phyloP scores from a whole-genome alignment of 2,888 invertebrate species.

The Epistrophella euchroma region DNA sequence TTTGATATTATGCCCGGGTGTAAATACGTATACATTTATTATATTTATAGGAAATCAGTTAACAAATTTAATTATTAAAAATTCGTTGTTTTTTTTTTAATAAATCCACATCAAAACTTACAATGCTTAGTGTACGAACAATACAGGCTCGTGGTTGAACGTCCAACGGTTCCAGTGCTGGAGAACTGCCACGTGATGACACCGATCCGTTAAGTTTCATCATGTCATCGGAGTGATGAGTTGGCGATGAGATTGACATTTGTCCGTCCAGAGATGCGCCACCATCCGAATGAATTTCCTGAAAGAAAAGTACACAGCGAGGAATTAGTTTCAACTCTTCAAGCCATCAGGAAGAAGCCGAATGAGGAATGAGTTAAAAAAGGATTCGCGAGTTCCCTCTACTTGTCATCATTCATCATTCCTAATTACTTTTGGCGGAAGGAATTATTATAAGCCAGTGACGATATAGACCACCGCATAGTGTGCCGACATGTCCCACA shows the following conservation, averaged over 20 bases:
- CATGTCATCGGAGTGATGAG: constrained; percentile 80
- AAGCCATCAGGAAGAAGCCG: neutral
- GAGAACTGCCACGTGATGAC: constrained; percentile 83
- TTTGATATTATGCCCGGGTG: constrained; percentile 1
- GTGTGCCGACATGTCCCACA: neutral
- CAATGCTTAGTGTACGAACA: constrained; percentile 83
- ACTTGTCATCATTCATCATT: constrained; percentile 72
- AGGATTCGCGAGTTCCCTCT: neutral
- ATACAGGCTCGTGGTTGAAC: constrained; percentile 81
- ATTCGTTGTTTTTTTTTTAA: neutral
- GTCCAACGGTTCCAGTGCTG: constrained; percentile 79
- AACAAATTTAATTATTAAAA: constrained; percentile 27
- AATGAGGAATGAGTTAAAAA: constrained; percentile 19
- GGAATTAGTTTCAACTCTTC: constrained; percentile 36
- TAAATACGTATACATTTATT: neutral
- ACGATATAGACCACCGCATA: neutral
- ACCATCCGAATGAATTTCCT: constrained; percentile 82
- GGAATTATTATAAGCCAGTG: constrained; percentile 22
- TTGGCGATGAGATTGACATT: constrained; percentile 80
- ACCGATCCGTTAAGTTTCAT: constrained; percentile 81
- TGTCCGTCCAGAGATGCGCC: constrained; percentile 82
- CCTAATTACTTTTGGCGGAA: constrained; percentile 54
- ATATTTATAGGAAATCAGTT: neutral
- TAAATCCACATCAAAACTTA: constrained; percentile 78
- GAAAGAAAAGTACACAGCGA: constrained; percentile 14